Conservation (phyloP, 2,888 invertebrate species). For the Apomyelois bistriatella region DNA sequence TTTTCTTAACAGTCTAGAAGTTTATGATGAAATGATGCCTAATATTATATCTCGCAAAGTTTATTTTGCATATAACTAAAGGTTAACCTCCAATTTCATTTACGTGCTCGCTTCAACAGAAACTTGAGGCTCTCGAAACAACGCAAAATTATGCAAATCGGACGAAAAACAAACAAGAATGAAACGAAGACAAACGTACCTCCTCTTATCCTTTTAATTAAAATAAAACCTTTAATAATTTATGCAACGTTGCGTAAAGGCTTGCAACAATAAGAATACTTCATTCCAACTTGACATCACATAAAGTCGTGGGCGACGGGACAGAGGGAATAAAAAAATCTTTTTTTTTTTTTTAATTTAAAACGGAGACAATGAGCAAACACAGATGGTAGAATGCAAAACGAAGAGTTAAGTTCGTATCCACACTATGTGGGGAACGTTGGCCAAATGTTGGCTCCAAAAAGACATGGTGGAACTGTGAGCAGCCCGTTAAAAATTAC, state of each 20-base stretch:
- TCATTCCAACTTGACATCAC: conserved; percentile 75
- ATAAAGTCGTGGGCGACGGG: conserved; percentile 73
- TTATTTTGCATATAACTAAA: conserved; percentile 5
- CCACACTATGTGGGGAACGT: conserved; percentile 4
- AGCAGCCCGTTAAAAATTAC: conserved; percentile 10
- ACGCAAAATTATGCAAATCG: conserved; percentile 32
- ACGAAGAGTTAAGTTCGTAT: conserved; percentile 55
- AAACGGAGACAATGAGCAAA: conserved; percentile 76
- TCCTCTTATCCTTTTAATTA: conserved; percentile 48
- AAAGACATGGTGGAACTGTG: conserved; percentile 1
- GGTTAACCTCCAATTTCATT: conserved; percentile 9
- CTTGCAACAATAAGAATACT: conserved; percentile 68
- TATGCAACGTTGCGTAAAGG: conserved; percentile 69
- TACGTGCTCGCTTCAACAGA: conserved; percentile 4
- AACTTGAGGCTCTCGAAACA: conserved; percentile 11
- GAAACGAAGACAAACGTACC: conserved; percentile 26
- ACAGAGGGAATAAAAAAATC: conserved; percentile 60
- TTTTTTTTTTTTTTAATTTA: conserved; percentile 73
- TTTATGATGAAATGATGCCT: not conserved
- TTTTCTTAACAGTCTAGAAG: not conserved
- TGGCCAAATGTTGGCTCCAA: conserved; percentile 7
- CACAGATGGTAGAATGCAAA: conserved; percentile 77
- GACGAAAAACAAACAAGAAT: conserved; percentile 19
- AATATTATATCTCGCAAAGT: conserved; percentile 1
- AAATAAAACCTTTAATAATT: conserved; percentile 61